These are phyloP conservation scores for Pseudolaguvia tuberculata DNA, from an alignment of 2,113 vertebrate genomes.

Conservation along the genomic window DNA sequence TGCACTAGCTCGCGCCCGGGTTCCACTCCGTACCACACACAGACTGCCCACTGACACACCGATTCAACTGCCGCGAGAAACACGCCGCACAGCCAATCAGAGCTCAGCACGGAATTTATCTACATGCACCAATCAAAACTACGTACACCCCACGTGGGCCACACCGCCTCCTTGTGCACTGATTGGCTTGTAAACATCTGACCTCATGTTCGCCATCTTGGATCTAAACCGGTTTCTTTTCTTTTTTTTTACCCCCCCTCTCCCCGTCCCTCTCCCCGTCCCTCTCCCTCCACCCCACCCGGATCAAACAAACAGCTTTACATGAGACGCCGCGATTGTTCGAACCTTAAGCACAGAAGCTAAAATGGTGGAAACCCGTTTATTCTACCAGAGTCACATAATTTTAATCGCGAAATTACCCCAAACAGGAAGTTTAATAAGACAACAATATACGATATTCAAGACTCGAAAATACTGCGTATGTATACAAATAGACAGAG, in stretches of 20 bases:
- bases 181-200: conserved; percentile 64
- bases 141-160: conserved; percentile 75
- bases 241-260: background rate
- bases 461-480: background rate
- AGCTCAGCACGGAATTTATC: conserved; percentile 57
- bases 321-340: conserved; percentile 64
- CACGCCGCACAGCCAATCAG: conserved; percentile 68
- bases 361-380: conserved; percentile 38
- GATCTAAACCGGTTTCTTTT: conserved; percentile 69
- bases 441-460: background rate
- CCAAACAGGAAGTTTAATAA: background rate
- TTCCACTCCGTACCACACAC: conserved; percentile 79
- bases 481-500: background rate
- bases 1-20: conserved; percentile 52
- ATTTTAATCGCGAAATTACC: too few species aligned
- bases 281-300: background rate
- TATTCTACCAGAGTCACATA: too few species aligned
- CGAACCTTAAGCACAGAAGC: conserved; percentile 44
- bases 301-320: conserved; percentile 64
- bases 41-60: conserved; percentile 76
- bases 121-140: conserved; percentile 61
- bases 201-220: conserved; percentile 84
- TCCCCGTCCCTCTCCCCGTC: too few species aligned
- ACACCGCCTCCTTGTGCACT: background rate
- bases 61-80: conserved; percentile 77